Evolutionary conservation across 1,140 invertebrate species (phyloP).

Genomic region (Drosophila kohkoa): DNA sequence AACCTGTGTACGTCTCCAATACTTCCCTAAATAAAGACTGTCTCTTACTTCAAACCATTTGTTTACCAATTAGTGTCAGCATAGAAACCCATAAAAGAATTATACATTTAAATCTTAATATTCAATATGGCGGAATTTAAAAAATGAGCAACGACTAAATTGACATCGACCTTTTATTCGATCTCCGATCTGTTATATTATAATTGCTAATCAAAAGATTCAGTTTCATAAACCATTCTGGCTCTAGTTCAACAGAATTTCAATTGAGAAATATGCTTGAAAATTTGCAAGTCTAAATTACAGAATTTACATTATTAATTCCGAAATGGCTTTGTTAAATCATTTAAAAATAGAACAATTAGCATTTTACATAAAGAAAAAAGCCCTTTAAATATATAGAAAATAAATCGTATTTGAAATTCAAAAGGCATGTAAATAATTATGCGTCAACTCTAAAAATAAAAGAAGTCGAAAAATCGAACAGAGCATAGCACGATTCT

Average conservation of each 20-base stretch:
- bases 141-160: too few relatives aligned
- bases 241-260: too few relatives aligned
- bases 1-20: background rate
- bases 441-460: slow-evolving; percentile 37
- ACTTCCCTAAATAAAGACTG: slow-evolving; percentile 59
- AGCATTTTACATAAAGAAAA: background rate
- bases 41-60: slow-evolving; percentile 26
- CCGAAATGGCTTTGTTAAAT: background rate
- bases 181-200: too few relatives aligned
- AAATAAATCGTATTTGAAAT: slow-evolving; percentile 10
- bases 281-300: too few relatives aligned
- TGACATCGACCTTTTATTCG: too few relatives aligned
- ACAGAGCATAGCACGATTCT: background rate
- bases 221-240: too few relatives aligned
- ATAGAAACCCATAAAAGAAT: background rate
- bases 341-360: background rate
- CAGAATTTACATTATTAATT: too few relatives aligned
- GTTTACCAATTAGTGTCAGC: slow-evolving; percentile 2
- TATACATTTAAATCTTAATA: too few relatives aligned
- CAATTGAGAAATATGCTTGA: too few relatives aligned
- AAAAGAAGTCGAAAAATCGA: background rate
- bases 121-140: too few relatives aligned
- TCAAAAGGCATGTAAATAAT: slow-evolving; percentile 4
- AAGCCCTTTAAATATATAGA: background rate
- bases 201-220: too few relatives aligned